Evolutionary conservation across 2,113 vertebrate species (phyloP).

Genomic region (Lepus timidus): DNA sequence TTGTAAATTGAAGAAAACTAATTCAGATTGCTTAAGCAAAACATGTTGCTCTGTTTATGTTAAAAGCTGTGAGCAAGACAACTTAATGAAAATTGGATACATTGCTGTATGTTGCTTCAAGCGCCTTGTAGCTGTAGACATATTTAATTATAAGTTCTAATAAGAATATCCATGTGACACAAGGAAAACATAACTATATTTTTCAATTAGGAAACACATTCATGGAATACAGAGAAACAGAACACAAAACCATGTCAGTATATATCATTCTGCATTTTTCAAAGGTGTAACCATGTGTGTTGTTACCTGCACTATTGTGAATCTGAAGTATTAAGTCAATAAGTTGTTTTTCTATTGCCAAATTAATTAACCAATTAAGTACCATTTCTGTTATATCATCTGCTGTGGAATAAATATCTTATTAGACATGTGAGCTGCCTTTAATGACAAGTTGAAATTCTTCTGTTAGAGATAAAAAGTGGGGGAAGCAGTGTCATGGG

Average conservation of each 20-base stretch:
- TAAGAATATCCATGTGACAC: constrained; percentile 1
- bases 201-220: not conserved
- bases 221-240: not conserved
- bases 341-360: not conserved
- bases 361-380: not conserved
- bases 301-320: not conserved
- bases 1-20: constrained; percentile 49
- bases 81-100: constrained; percentile 28
- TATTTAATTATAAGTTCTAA: constrained; percentile 72
- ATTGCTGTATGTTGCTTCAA: constrained; percentile 34
- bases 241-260: constrained; percentile 8
- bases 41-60: constrained; percentile 46
- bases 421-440: not conserved
- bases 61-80: constrained; percentile 60
- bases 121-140: constrained; percentile 47
- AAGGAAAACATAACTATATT: constrained; percentile 22
- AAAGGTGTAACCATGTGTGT: not conserved
- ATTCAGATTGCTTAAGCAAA: constrained; percentile 67
- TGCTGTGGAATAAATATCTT: not conserved
- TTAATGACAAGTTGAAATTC: not conserved
- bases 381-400: not conserved
- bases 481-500: too few relatives aligned
- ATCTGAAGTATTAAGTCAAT: not conserved
- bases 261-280: not conserved
- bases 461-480: not conserved